phyloP scores from a whole-genome alignment of 2,113 vertebrate species.

The Cairina moschata region DNA sequence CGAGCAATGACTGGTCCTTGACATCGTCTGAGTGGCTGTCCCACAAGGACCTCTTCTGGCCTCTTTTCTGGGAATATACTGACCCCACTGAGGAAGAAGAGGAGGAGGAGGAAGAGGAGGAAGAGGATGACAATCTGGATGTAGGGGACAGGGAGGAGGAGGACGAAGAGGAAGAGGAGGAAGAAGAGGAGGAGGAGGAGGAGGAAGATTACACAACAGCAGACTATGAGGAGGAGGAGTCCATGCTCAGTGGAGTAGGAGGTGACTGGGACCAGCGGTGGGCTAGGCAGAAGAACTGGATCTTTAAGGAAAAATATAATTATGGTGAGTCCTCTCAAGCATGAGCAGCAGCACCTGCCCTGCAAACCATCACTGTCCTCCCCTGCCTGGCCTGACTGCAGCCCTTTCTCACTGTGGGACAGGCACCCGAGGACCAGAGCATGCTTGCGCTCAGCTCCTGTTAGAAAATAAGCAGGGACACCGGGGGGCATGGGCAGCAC shows the following conservation, averaged over 20 bases:
- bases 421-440: not conserved
- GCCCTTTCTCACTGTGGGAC: not conserved
- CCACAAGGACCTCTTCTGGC: constrained; percentile 89
- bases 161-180: constrained; percentile 50
- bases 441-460: not conserved
- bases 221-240: constrained; percentile 85
- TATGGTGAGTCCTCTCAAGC: constrained; percentile 75
- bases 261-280: constrained; percentile 82
- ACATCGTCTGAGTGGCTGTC: constrained; percentile 81
- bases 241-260: constrained; percentile 82
- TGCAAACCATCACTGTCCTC: not conserved
- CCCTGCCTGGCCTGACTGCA: not conserved
- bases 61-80: constrained; percentile 89
- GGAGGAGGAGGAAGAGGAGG: constrained; percentile 41
- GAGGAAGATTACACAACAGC: constrained; percentile 80
- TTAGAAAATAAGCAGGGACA: not conserved
- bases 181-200: constrained; percentile 58
- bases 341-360: not conserved
- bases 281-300: constrained; percentile 77
- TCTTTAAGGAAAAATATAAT: constrained; percentile 80
- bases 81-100: constrained; percentile 78
- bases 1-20: constrained; percentile 83
- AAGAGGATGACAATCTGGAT: constrained; percentile 38
- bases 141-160: constrained; percentile 54
- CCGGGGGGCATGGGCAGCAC: not conserved